Base-by-base conservation (phyloP, 30 jellyfish, hydroid and myxozoan species). In the Morbakka virulenta region DNA sequence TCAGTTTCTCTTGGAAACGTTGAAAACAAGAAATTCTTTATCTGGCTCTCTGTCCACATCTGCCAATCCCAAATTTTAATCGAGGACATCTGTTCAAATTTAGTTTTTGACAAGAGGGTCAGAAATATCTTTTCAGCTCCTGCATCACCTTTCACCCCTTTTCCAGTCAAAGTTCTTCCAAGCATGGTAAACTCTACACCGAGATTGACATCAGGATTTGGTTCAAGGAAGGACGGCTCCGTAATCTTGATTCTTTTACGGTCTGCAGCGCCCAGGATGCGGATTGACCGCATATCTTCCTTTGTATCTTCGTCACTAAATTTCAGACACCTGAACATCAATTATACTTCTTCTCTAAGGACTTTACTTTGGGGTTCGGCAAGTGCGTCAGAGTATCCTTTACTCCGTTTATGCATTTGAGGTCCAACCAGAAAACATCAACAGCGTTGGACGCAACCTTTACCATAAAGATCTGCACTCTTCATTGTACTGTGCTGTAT, bases 151-250 rank as follows among this genome's bases (percentile, higher is more conserved):
- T 70, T 53, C 50, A 52, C 82, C 52, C 76, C 52, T 50, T 28
- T 68, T 67, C 83, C 83, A 79, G 69, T 26, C 77, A 79, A 33
- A 17, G 86, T 81, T 80, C 86, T 68, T 36, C 90, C 83, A 49
- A 79, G 83, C 90, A 79, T 76, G 71, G 87, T 62, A 67, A 76
- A 64, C 47, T 76, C 87, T 21, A 79, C 90, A 27, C 90, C 83
- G 57, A 83, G 90, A 66, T 79, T n/a, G n/a, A n/a, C n/a, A n/a
- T n/a, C n/a, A n/a, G n/a, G n/a, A n/a, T n/a, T n/a, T n/a, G n/a
- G n/a, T 36, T 83, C 90, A 32, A 79, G 69, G 23, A 79, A 77
- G 62, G 67, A 64, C 31, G 82, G 90, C 83, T 79, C 83, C 21
- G 90, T 79, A 22, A 68, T 29, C 67, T 69, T 67, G 68, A 79